Conservation (phyloP, 2,797 vertebrate genomes). For the Fistularia tabacaria region DNA sequence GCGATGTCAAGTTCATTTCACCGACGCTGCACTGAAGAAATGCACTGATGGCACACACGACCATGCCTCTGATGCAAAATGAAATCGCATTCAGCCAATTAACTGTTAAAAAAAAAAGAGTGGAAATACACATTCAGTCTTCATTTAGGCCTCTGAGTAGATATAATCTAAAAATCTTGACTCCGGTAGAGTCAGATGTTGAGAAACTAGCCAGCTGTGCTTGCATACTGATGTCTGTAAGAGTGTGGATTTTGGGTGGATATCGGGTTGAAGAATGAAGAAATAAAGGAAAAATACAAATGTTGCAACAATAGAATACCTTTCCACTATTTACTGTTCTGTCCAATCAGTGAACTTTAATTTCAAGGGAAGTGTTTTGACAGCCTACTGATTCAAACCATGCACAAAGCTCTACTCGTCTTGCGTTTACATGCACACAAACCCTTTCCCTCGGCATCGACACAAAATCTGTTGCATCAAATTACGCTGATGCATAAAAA, state of each 20-base stretch:
- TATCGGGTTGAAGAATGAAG: neutral
- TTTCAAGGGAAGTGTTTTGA: neutral
- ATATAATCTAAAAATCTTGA: no score
- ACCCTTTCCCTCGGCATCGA: no score
- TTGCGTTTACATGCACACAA: no score
- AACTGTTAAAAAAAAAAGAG: no score
- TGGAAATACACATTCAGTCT: no score
- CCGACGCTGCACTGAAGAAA: conserved; percentile 13
- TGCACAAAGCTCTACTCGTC: neutral
- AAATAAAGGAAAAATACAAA: neutral
- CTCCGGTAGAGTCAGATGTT: no score
- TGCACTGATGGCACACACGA: conserved; percentile 21
- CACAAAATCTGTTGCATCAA: neutral
- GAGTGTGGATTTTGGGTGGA: neutral
- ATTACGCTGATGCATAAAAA: neutral
- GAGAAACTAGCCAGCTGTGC: neutral
- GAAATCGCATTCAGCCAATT: conserved; percentile 4
- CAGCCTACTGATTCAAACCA: neutral
- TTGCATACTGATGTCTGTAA: neutral
- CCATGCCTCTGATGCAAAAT: conserved; percentile 11
- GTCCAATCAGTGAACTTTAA: neutral
- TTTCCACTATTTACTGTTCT: neutral
- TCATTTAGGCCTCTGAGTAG: no score
- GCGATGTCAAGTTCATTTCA: conserved; percentile 26
- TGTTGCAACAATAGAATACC: neutral